Evolutionary conservation across 2,888 invertebrate species (phyloP), one percentile per base, ranked within the genome.

Genomic region (Pogonocherus hispidulus): DNA sequence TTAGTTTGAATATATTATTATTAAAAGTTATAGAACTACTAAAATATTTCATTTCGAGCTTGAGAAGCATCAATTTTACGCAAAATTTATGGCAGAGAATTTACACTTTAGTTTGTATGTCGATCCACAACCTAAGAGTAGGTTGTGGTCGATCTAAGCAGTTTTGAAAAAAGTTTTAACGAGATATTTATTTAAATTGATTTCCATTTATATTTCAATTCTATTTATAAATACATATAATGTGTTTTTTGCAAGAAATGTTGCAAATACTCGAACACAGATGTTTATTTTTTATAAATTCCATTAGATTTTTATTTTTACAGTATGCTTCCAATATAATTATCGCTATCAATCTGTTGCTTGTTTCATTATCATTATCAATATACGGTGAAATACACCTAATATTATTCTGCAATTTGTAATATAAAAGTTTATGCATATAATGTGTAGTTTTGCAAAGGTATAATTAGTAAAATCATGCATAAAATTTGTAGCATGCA

Each of bases 121-220:
- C n/a, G n/a, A n/a, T n/a, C n/a, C n/a, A n/a, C n/a, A n/a, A n/a
- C n/a, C n/a, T n/a, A n/a, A n/a, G n/a, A n/a, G n/a, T n/a, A n/a
- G n/a, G n/a, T n/a, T n/a, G n/a, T n/a, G n/a, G 35, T 37, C 20
- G 37, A 55, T 55, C 35, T 11, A 37, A 20, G 14, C 27, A 35
- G 14, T 51, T 52, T 52, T 23, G n/a, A 54, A 54, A 54, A 54
- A 54, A 54, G 14, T 35, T 35, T 14, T 22, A 51, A 51, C 49
- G 23, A 51, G 23, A 51, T 51, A 51, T 51, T 51, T 51, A 51
- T 51, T 51, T 51, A 54, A 27, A 35, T 54, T 54, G 54, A 19
- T 35, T 54, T 52, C 27, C 54, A 35, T 35, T 54, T 35, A 35
- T 18, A 35, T 19, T 6, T 35, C 14, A 14, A 16, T 1, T 35